Base-by-base conservation (phyloP, 2,113 vertebrate species). In the Mesocricetus auratus region DNA sequence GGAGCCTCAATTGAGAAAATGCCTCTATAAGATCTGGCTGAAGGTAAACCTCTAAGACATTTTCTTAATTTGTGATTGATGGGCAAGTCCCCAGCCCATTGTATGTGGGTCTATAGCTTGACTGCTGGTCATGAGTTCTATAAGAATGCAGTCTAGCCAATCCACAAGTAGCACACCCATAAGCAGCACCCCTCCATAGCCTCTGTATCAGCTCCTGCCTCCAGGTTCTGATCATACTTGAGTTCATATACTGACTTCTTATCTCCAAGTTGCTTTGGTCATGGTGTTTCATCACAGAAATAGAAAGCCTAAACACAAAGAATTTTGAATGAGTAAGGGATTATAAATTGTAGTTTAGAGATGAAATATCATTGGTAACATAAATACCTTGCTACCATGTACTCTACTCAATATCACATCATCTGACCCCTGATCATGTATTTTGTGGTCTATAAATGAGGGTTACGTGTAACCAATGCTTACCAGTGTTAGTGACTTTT, bases 261-360 rank as follows among this genome's bases (percentile, higher is more conserved):
- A 9, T 62, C 16, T n/a, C 7, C 24, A 62, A 9, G 7, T 83
- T 83, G 24, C 24, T 42, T 42, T 42, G n/a, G 13, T 83, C n/a
- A 42, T 62, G n/a, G 13, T 29, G 2, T 60, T 60, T 60, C 24
- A 60, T 82, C 6, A 62, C 13, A 62, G 58, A n/a, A 83, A 10
- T 62, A 83, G 15, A 42, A 42, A 19, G 13, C 36, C 12, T 39
- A 83, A 62, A 6, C 33, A 79, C 53, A 81, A 56, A n/a, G 13
- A 29, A 83, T 60, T 94, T 94, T 86, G 60, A 71, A 82, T 53
- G 47, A 89, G 7, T 9, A 21, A 60, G 1, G 22, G 50, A 16
- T 62, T 86, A 86, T 86, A 50, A 53, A 91, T 91, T 78, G 79
- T 21, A 92, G 86, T 83, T 96, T 71, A 56, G 7, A 79, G 12